Evolutionary conservation across 2,888 invertebrate species (phyloP).

Genomic region (Epiperipatus broadwayi): DNA sequence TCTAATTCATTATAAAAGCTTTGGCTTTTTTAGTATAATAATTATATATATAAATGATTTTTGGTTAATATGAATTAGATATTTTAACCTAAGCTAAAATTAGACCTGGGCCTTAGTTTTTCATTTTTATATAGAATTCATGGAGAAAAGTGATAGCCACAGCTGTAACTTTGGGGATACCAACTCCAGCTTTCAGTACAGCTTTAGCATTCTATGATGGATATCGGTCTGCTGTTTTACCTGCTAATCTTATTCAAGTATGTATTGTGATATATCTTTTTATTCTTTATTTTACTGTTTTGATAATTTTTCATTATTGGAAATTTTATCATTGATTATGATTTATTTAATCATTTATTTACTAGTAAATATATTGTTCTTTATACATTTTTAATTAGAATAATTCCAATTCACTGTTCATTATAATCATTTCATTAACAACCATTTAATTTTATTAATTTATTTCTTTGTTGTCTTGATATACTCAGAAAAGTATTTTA

Average conservation of each 20-base stretch:
- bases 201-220: slow-evolving; percentile 96
- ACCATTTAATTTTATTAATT: too few species aligned
- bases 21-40: too few species aligned
- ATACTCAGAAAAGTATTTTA: too few species aligned
- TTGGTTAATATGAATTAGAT: too few species aligned
- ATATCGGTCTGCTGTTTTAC: slow-evolving; percentile 60
- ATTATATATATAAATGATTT: too few species aligned
- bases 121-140: slow-evolving; percentile 34
- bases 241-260: slow-evolving; percentile 85
- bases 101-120: too few species aligned
- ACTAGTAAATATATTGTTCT: background rate
- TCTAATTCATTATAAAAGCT: too few species aligned
- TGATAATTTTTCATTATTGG: background rate
- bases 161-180: slow-evolving; percentile 53
- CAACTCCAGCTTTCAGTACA: slow-evolving; percentile 75
- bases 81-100: too few species aligned
- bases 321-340: background rate
- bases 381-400: background rate
- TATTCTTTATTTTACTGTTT: background rate
- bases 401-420: too few species aligned
- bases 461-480: background rate
- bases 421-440: too few species aligned
- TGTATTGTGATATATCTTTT: too few species aligned
- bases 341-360: slow-evolving; percentile 1
- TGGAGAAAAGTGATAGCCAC: slow-evolving; percentile 60